These are phyloP conservation scores for Sthenelais limicola DNA, from an alignment of 2,888 invertebrate species.

Conservation along the genomic window DNA sequence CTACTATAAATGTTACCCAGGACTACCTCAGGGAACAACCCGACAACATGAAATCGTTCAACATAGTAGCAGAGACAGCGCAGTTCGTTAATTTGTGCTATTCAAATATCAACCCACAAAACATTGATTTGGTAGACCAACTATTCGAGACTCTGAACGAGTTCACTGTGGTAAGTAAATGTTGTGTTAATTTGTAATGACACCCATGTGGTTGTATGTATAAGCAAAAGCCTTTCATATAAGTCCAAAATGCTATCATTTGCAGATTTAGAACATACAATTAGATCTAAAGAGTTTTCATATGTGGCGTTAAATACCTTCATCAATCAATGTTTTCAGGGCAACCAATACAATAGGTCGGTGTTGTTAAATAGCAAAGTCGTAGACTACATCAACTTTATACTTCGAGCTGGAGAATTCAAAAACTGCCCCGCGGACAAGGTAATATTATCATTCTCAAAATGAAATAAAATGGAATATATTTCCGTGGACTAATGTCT, in stretches of 20 bases:
- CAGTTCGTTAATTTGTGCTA: conserved; percentile 71
- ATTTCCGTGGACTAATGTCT: too few species aligned
- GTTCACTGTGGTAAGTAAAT: conserved; percentile 68
- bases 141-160: conserved; percentile 72
- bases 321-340: too few species aligned
- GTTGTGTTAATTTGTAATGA: too few species aligned
- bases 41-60: conserved; percentile 72
- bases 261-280: not conserved
- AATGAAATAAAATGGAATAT: not conserved
- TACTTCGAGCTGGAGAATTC: conserved; percentile 70
- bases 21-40: conserved; percentile 72
- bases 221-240: too few species aligned
- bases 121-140: conserved; percentile 69
- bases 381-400: conserved; percentile 72
- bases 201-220: too few species aligned
- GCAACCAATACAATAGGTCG: conserved; percentile 71
- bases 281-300: not conserved
- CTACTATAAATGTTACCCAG: conserved; percentile 51
- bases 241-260: too few species aligned
- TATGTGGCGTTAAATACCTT: not conserved
- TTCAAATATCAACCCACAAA: conserved; percentile 70
- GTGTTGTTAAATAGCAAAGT: conserved; percentile 72
- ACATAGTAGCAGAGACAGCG: conserved; percentile 71
- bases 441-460: conserved; percentile 52
- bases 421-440: conserved; percentile 66